phyloP scores from a whole-genome alignment of 2,888 invertebrate species.

The Helicoverpa assulta region DNA sequence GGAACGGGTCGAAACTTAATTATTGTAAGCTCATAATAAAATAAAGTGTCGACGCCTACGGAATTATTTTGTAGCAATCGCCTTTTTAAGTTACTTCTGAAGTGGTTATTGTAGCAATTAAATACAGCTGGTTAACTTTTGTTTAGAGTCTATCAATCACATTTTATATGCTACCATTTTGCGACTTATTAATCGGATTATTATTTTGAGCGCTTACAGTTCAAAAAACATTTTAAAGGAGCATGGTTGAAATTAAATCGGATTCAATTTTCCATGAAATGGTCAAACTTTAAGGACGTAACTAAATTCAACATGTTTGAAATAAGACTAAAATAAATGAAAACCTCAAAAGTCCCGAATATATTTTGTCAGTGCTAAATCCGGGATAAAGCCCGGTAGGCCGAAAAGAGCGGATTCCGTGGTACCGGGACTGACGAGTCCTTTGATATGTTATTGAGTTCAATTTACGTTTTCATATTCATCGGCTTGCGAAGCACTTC shows the following conservation, averaged over 20 bases:
- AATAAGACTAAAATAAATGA: constrained; percentile 49
- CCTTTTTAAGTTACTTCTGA: constrained; percentile 53
- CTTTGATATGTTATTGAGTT: constrained; percentile 84
- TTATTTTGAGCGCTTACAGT: constrained; percentile 3
- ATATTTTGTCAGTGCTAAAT: constrained; percentile 71
- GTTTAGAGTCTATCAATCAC: constrained; percentile 38
- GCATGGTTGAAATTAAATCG: neutral
- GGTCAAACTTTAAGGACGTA: constrained; percentile 25
- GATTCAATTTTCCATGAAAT: neutral
- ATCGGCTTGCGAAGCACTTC: constrained; percentile 59
- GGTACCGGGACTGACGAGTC: constrained; percentile 72
- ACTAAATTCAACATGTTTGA: constrained; percentile 34
- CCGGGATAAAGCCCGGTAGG: constrained; percentile 76
- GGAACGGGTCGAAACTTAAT: constrained; percentile 74
- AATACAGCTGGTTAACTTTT: constrained; percentile 51
- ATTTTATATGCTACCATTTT: constrained; percentile 30
- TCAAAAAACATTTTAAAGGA: neutral
- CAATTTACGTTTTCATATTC: constrained; percentile 81
- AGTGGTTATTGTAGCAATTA: constrained; percentile 46
- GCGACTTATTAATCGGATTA: constrained; percentile 10
- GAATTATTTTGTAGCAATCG: constrained; percentile 57
- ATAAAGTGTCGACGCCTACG: constrained; percentile 60
- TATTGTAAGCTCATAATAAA: constrained; percentile 68
- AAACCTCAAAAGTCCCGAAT: constrained; percentile 62
- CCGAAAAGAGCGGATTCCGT: constrained; percentile 70